Base-by-base conservation (phyloP, 1,140 invertebrate genomes). In the Zaprionus capensis region DNA sequence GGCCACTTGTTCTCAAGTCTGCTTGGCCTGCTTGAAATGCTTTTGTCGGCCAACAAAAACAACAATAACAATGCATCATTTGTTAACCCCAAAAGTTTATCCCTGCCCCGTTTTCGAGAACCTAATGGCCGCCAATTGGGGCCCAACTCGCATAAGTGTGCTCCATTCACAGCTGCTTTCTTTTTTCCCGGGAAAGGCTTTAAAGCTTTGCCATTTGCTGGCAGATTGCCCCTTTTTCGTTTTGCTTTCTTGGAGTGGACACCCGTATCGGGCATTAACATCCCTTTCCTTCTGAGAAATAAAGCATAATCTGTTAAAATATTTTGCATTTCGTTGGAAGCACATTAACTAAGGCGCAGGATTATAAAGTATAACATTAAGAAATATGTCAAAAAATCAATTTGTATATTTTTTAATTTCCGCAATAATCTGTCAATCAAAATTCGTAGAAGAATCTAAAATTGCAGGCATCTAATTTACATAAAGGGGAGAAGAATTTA, bases 1-100 rank as follows among this genome's bases (percentile, higher is more conserved):
- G 31, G 20, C 38, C 56, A 51, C 24, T 51, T 17, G 41, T 28
- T 34, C 51, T 58, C 58, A 70, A 63, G 46, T 49, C 20, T 31
- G 31, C 53, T 49, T 56, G 58, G 36, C 22, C 38, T 34, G 36
- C 46, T 46, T 53, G 17, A 44, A 66, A 55, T 20, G 55, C 31
- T 28, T 61, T 59, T 31, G 34, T 24, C 26, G 66, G 36, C 36
- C 41, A 63, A 22, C 20, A 53, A 56, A 44, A 56, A 56, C 22
- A 74, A 65, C 36, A 69, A 61, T 31, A 56, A 53, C 65, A 58
- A 70, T 65, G 61, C 44, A 75, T 70, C 76, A 78, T 78, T 70
- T 70, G 76, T 74, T 44, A 57, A 69, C 15, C 41, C 71, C 46
- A 41, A 72, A 76, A 44, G 59, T 67, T 62, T 73, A 57, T 22